Conservation (phyloP, 2,797 vertebrate species). For the Huso huso region DNA sequence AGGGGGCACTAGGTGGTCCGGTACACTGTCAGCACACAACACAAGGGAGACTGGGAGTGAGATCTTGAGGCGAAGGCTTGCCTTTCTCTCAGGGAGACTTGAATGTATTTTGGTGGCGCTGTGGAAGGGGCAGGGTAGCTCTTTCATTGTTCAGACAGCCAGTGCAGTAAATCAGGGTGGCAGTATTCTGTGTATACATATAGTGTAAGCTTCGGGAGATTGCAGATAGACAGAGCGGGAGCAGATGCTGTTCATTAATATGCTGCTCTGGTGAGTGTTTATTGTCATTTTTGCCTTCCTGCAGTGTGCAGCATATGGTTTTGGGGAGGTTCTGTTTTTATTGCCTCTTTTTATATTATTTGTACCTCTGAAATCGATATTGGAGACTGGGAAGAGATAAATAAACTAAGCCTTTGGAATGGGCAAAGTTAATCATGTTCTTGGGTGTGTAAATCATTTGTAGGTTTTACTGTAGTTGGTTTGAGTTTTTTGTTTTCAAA, state of each 20-base stretch:
- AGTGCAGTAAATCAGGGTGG: background rate
- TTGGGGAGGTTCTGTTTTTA: too few relatives aligned
- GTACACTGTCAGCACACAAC: constrained; percentile 7
- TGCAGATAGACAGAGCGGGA: background rate
- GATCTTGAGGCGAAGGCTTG: constrained; percentile 7
- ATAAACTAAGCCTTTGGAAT: too few relatives aligned
- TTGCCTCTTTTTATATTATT: too few relatives aligned
- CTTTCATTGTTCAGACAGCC: background rate
- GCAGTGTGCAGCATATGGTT: too few relatives aligned
- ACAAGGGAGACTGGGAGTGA: constrained; percentile 4
- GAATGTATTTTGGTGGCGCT: background rate
- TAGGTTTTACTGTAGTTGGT: too few relatives aligned
- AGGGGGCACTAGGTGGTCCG: constrained; percentile 17
- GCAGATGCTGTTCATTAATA: constrained; percentile 8
- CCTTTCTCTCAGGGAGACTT: constrained; percentile 5
- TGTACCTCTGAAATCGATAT: too few relatives aligned
- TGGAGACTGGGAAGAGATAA: too few relatives aligned
- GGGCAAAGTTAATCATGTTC: too few relatives aligned
- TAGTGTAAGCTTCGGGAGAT: background rate
- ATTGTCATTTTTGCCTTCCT: too few relatives aligned
- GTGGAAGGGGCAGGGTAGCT: background rate
- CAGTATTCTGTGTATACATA: background rate
- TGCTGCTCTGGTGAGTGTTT: constrained; percentile 6
- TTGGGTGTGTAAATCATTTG: too few relatives aligned
- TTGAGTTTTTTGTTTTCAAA: too few relatives aligned